phyloP scores from a whole-genome alignment of 1,140 invertebrate species.

The Arion vulgaris region DNA sequence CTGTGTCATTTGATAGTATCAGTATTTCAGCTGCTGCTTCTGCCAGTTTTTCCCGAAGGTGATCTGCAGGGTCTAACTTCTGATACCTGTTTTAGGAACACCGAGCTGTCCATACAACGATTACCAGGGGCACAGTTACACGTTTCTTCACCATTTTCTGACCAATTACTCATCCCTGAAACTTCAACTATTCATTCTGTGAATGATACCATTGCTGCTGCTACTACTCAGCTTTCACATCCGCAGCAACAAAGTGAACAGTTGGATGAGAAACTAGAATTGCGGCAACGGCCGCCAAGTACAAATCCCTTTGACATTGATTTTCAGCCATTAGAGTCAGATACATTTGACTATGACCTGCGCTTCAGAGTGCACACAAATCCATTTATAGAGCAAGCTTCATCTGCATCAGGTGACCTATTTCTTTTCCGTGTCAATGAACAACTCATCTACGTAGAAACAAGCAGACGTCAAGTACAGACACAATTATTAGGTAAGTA shows the following conservation, averaged over 20 bases:
- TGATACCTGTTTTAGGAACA: neutral
- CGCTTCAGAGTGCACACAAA: neutral
- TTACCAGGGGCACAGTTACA: neutral
- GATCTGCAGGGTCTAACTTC: neutral
- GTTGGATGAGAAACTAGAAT: neutral
- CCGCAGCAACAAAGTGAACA: neutral
- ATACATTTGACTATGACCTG: slow-evolving; percentile 3
- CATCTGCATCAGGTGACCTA: neutral
- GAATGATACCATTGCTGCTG: neutral
- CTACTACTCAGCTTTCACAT: neutral
- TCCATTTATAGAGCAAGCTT: neutral
- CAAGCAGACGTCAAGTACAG: neutral
- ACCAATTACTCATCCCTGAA: no score
- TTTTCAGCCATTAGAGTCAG: neutral
- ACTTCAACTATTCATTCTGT: no score
- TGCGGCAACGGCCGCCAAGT: neutral
- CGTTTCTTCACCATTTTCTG: neutral
- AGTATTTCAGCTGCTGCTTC: no score
- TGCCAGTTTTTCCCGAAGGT: neutral
- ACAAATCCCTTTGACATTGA: slow-evolving; percentile 21
- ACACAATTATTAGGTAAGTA: no score
- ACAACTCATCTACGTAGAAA: neutral
- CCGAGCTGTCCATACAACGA: neutral
- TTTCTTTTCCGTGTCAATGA: slow-evolving; percentile 23
- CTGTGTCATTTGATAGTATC: neutral